Percentiles rank a stretch among this genome's conserved stretches.
phyloP scores from a whole-genome alignment of 2,888 invertebrate species.

The Drosophila putrida region DNA sequence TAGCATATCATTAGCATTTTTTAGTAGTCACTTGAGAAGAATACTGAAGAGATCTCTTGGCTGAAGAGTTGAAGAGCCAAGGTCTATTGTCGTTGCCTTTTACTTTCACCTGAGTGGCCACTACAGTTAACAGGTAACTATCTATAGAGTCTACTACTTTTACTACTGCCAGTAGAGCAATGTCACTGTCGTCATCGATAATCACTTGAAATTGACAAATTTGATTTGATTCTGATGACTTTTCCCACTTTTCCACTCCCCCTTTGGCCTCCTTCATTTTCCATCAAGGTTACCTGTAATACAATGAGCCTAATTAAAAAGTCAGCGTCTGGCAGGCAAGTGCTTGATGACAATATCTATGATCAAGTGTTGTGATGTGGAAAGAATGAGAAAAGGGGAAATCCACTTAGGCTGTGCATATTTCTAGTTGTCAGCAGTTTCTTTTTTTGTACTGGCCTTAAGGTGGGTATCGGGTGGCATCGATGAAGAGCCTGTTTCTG shows the following conservation, averaged over 20 bases:
- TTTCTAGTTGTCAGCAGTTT: slow-evolving; percentile 54
- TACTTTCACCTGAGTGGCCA: slow-evolving; percentile 9
- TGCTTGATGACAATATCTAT: slow-evolving; percentile 29
- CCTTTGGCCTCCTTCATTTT: background rate
- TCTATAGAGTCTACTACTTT: slow-evolving; percentile 4
- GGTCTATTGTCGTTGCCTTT: slow-evolving; percentile 14
- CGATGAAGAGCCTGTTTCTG: slow-evolving; percentile 31
- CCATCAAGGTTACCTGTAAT: slow-evolving; percentile 4
- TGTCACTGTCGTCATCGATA: slow-evolving; percentile 50
- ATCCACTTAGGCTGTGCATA: slow-evolving; percentile 46
- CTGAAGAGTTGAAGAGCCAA: slow-evolving; percentile 14
- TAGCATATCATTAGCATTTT: slow-evolving; percentile 19
- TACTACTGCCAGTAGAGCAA: slow-evolving; percentile 36
- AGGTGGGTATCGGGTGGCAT: no score
- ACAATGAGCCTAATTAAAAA: slow-evolving; percentile 54
- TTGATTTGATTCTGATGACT: slow-evolving; percentile 38
- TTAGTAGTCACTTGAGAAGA: slow-evolving; percentile 1
- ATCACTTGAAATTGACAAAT: slow-evolving; percentile 36
- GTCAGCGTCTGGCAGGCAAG: slow-evolving; percentile 41
- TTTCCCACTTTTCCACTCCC: background rate
- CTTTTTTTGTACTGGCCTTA: slow-evolving; percentile 18
- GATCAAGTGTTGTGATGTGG: background rate
- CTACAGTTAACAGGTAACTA: slow-evolving; percentile 3
- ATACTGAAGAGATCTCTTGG: slow-evolving; percentile 8
- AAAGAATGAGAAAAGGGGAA: background rate